Evolutionary conservation across 2,113 vertebrate species (phyloP), one percentile per base, ranked within the genome.

Genomic region (Vombatus ursinus): DNA sequence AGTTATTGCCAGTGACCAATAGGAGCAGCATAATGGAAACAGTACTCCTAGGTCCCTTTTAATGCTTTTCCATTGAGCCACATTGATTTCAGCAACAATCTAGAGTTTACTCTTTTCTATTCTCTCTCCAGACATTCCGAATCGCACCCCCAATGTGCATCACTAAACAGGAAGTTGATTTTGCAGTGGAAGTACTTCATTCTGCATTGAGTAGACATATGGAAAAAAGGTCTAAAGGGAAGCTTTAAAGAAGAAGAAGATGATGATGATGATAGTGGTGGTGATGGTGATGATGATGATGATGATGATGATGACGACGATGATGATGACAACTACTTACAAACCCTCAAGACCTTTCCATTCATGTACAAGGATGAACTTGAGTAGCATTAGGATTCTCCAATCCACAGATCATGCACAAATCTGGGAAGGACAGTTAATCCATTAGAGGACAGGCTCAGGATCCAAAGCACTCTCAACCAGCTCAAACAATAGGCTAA

Each of bases 111-210:
- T n/a, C 5, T 54, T 4, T 94, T 90, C 47, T 90, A 91, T 49
- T 93, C 24, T 92, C 93, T 95, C n/a, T 57, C 93, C 95, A 99
- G 99, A 99, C 98, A 2, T 99, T 99, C 93, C 99, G 99, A 96
- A 98, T 99, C 90, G 98, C 99, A 50, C 99, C 99, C 1, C 99
- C 99, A 0, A 99, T 99, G 99, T 99, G 99, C 97, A 98, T 99
- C 98, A 99, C 99, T 11, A 99, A 98, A 97, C 97, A 98, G 25
- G 99, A 99, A 0, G 99, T 95, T 0, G 97, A 99, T 94, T 99
- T 99, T 61, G 99, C 99, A 50, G 97, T 99, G 95, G 99, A 99
- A 19, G 99, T 99, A 54, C 98, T 99, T 95, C 96, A 92, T 57
- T 98, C 98, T 92, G 99, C 99, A 23, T 91, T 99, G 96, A 96